A percentile compares a stretch with the other conserved stretches of the same genome.
phyloP scores from a whole-genome alignment of 1,140 invertebrate genomes.

The Oedothorax gibbosus region DNA sequence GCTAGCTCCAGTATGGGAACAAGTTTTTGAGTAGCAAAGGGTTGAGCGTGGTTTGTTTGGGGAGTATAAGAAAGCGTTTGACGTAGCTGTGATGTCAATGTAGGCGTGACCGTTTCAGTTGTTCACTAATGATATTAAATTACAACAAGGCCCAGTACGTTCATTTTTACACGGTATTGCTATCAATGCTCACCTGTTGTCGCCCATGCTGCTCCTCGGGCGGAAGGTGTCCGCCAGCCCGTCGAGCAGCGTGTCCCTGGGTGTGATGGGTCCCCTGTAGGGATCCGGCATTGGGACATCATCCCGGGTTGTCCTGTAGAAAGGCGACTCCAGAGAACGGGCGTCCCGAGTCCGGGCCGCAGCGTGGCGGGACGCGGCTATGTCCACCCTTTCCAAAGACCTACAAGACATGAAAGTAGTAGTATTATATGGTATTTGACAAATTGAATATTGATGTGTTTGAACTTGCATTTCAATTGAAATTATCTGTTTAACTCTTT shows the following conservation, averaged over 20 bases:
- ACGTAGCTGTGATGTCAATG: too few species aligned
- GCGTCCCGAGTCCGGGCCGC: constrained; percentile 76
- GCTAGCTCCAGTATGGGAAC: too few species aligned
- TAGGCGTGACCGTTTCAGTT: too few species aligned
- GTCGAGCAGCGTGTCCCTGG: constrained; percentile 14
- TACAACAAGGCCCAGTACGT: too few species aligned
- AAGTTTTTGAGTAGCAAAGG: too few species aligned
- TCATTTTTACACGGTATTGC: too few species aligned
- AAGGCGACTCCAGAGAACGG: constrained; percentile 65
- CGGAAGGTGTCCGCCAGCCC: constrained; percentile 26
- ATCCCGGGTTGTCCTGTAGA: constrained; percentile 18
- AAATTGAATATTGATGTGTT: too few species aligned
- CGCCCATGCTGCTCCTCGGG: constrained; percentile 35
- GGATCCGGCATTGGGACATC: constrained; percentile 52
- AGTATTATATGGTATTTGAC: constrained; percentile 67
- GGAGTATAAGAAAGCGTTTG: too few species aligned
- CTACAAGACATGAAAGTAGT: constrained; percentile 72
- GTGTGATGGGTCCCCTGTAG: constrained; percentile 2
- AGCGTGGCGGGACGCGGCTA: constrained; percentile 61
- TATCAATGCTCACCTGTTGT: constrained; percentile 22
- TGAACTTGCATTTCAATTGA: too few species aligned
- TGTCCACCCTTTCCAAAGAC: constrained; percentile 66
- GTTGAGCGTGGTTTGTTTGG: too few species aligned
- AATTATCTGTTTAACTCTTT: too few species aligned
- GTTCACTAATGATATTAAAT: too few species aligned